Percentiles rank a stretch among this genome's conserved stretches.
These are phyloP conservation scores for Andricus curvator DNA, from an alignment of 2,888 invertebrate genomes.

Conservation along the genomic window DNA sequence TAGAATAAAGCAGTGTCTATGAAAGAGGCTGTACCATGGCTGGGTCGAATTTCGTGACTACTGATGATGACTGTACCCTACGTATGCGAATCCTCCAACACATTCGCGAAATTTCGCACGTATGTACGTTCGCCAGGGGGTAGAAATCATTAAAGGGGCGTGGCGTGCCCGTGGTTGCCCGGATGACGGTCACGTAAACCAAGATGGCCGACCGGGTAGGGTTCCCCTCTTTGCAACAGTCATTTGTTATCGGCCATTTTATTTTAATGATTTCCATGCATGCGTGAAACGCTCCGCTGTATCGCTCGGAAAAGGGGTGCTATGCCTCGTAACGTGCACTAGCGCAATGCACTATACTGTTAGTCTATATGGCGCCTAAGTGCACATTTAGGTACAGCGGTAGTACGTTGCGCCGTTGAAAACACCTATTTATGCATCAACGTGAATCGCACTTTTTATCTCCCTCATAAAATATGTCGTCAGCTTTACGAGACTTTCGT, in stretches of 20 bases:
- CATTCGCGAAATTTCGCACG: conserved; percentile 70
- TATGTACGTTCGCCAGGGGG: conserved; percentile 72
- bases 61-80: conserved; percentile 76
- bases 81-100: conserved; percentile 56
- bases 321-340: conserved; percentile 57
- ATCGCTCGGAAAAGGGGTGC: conserved; percentile 68
- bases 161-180: conserved; percentile 77
- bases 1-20: conserved; percentile 38
- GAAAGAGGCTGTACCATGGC: conserved; percentile 65
- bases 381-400: conserved; percentile 58
- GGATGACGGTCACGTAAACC: conserved; percentile 79
- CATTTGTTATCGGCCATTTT: conserved; percentile 79
- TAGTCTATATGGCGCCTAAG: conserved; percentile 54
- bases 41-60: conserved; percentile 66
- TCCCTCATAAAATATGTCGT: conserved; percentile 46
- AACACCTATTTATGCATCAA: conserved; percentile 26
- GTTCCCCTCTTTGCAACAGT: conserved; percentile 75
- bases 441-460: conserved; percentile 50
- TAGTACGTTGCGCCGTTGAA: conserved; percentile 48
- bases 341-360: conserved; percentile 57
- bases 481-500: conserved; percentile 52
- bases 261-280: conserved; percentile 79
- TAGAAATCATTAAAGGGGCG: conserved; percentile 79
- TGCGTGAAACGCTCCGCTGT: conserved; percentile 76
- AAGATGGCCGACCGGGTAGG: conserved; percentile 74